Percentiles rank a stretch among this genome's conserved stretches.
These are phyloP conservation scores for Siphonodentalium dalli DNA, from an alignment of 2,888 invertebrate genomes.

Conservation along the genomic window DNA sequence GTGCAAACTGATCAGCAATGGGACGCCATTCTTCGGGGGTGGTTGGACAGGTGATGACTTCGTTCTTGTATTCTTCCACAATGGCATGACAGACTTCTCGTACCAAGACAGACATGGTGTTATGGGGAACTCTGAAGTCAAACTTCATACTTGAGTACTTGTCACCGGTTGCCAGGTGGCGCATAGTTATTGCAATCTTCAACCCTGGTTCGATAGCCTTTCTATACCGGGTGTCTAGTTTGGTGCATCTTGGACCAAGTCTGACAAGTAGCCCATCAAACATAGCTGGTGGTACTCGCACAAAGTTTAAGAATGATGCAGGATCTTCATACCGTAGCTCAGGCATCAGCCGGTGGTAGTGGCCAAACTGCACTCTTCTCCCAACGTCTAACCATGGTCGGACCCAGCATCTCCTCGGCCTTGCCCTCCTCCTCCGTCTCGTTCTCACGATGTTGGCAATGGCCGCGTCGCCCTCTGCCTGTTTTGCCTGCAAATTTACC, in stretches of 20 bases:
- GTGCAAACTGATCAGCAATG: conserved; percentile 23
- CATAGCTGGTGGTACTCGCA: conserved; percentile 12
- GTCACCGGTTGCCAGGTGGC: conserved; percentile 30
- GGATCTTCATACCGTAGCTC: conserved; percentile 13
- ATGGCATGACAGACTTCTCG: conserved; percentile 30
- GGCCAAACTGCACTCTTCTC: conserved; percentile 8
- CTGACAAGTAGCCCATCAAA: conserved; percentile 25
- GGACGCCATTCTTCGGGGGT: conserved; percentile 22
- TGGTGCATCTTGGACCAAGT: conserved; percentile 14
- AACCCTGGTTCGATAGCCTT: conserved; percentile 21
- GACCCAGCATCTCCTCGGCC: conserved; percentile 3
- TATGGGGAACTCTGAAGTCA: conserved; percentile 22
- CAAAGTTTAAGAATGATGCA: neutral
- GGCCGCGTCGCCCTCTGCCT: no score
- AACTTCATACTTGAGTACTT: conserved; percentile 25
- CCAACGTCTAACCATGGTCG: conserved; percentile 8
- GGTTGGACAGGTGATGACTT: conserved; percentile 21
- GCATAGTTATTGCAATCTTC: conserved; percentile 27
- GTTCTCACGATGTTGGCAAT: no score
- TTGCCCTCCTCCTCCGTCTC: no score
- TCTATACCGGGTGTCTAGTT: conserved; percentile 18
- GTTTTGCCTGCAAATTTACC: no score
- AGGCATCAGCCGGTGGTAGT: conserved; percentile 6
- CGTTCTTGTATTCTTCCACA: conserved; percentile 23
- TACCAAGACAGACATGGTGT: conserved; percentile 15